Conservation (phyloP, 1,140 invertebrate genomes). For the Drosophila aff. region DNA sequence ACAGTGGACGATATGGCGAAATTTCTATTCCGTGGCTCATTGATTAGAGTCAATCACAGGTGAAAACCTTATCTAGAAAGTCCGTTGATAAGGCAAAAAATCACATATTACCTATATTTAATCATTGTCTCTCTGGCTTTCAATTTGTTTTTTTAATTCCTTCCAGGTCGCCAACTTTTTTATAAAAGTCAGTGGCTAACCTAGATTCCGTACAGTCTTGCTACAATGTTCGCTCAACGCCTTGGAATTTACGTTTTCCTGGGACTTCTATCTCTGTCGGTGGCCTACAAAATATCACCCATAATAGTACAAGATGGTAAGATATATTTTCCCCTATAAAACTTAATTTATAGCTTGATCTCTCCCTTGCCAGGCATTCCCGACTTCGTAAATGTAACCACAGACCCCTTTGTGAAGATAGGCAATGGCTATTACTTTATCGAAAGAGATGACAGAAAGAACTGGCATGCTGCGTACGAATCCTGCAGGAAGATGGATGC, state of each 20-base stretch:
- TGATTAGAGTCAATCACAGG: no score
- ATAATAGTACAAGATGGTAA: conserved; percentile 1
- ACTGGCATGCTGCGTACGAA: not conserved
- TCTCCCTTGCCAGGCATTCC: not conserved
- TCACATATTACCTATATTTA: no score
- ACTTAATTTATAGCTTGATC: not conserved
- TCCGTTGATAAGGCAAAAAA: no score
- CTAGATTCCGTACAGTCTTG: not conserved
- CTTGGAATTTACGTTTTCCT: not conserved
- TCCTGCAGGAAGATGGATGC: conserved; percentile 1
- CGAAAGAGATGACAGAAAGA: not conserved
- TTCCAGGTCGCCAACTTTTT: not conserved
- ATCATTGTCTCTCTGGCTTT: no score
- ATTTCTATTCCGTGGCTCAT: no score
- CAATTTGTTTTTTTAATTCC: no score
- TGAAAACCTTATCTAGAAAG: no score
- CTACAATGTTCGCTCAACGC: not conserved
- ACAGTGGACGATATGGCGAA: no score
- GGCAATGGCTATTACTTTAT: conserved; percentile 10
- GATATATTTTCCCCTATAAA: not conserved
- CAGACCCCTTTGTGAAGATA: conserved; percentile 12
- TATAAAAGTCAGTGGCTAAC: not conserved
- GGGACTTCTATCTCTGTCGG: not conserved
- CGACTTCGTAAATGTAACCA: not conserved
- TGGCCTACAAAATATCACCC: conserved; percentile 2